Base-by-base conservation (phyloP, 2,888 invertebrate species). In the Pseudolycoriella hygida region DNA sequence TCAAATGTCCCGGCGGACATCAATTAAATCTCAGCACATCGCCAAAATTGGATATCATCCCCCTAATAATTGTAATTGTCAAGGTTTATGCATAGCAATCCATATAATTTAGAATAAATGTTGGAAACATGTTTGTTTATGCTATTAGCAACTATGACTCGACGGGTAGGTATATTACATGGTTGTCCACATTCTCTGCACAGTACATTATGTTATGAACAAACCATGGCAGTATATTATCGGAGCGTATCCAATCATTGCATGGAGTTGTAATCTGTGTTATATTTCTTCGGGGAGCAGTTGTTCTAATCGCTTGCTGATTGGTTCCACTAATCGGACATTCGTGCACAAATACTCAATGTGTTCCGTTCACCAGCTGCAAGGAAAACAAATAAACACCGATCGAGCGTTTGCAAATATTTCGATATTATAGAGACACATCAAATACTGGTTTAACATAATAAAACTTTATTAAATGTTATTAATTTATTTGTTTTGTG, bases 271-370 rank as follows among this genome's bases (percentile, higher is more conserved):
- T 34, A 34, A 34, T 34, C 34, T 34, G 34, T 34, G 34, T 40
- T 40, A 19, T 40, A 19, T 40, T 40, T 40, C 40, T 40, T 40
- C 19, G 17, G 40, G 40, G 40, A 40, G 40, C 40, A 40, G 40
- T 40, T 40, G 40, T 40, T 17, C 40, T 40, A 40, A 40, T 40
- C 40, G 40, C 17, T 40, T 40, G 40, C 40, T 40, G 40, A 40
- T 40, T 40, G 40, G 40, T 17, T 40, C 40, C 5, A 40, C 34
- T 34, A 34, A 34, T 34, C 34, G 34, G 34, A 34, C 34, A 34
- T 14, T 34, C 34, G 34, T 34, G 34, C 34, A 10, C 15, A 14
- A 14, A 14, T 34, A 34, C 15, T 3, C 34, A 14, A 14, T 10
- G n/a, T 34, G 12, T n/a, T n/a, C 15, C 5, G 34, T 34, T 14